Evolutionary conservation across 2,888 invertebrate species (phyloP), one percentile per base, ranked within the genome.

Genomic region (Mythimna albipuncta): DNA sequence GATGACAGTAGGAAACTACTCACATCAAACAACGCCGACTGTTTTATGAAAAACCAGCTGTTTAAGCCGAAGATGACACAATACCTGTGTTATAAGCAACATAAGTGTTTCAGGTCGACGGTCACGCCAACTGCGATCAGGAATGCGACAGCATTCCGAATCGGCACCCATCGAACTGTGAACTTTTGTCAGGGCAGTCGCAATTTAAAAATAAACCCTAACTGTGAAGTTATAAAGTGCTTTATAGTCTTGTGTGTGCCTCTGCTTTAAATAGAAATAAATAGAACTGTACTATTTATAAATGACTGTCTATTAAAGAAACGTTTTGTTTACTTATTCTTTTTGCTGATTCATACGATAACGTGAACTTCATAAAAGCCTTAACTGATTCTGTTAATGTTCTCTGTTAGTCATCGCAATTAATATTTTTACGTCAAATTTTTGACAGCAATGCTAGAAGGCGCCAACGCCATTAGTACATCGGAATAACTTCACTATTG

Each of bases 101-200:
- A 54, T 73, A 61, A 32, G 69, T 41, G 69, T 82, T 79, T 81
- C 78, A 87, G 90, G 88, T 87, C 90, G 82, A 67, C 80, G 82
- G 89, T 91, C 88, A 90, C 85, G 90, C 88, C 77, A 77, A 64
- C 84, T 85, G 81, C 83, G 77, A 72, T 72, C 77, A 77, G 87
- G 89, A 87, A 90, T 89, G 88, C 83, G 76, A 82, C 81, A 82
- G 82, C 86, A 85, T 82, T 84, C 83, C 65, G 57, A 83, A 81
- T 83, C 72, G 79, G 69, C 77, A 84, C 77, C 69, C 87, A 81
- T 77, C 86, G 86, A 86, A 87, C 89, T 88, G 87, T 87, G 77
- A 87, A 86, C 83, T 75, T 75, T 71, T 75, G 75, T 83, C 66
- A 72, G 62, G 64, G 41, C 61, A 78, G 35, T 41, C 44, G 6